Evolutionary conservation across 1,140 invertebrate genomes (phyloP), one percentile per base, ranked within the genome.

Genomic region (Aphelinus atriplicis): DNA sequence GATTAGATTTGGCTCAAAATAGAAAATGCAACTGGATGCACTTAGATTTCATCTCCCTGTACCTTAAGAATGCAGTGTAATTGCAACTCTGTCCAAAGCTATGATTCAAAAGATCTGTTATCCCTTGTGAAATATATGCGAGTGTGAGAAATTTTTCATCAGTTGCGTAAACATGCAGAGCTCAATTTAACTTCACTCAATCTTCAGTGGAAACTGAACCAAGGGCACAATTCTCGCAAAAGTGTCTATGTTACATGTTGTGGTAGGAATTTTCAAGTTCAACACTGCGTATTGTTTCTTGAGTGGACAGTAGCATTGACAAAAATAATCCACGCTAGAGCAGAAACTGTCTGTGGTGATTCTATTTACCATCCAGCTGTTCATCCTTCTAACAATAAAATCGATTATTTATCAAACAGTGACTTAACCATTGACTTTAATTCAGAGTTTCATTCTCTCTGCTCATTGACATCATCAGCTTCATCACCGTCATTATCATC

Each of bases 371-470:
- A 43, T 10, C 7, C n/a, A 46, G 48, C 2, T 63, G 43, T 9
- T 10, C 61, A 9, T 48, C 45, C 10, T 45, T 63, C 45, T 45
- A 63, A 63, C 61, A 63, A 48, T 48, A 63, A 63, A 5, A 46
- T 47, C 46, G 46, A 45, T 63, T 63, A 63, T 63, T 63, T 63
- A 63, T 48, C 61, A 63, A 60, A 63, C 46, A 63, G 46, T 63
- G 61, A 63, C 10, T 63, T 63, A 45, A 63, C 6, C 9, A 9
- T 7, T 4, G 43, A 42, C 43, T 62, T 45, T 46, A 45, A 26
- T 62, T 62, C 43, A 45, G 60, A 62, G 60, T 62, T 61, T 61
- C 26, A 7, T 26, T 61, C 42, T 45, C n/a, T 42, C n/a, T 7
- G 2, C 43, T 3, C 60, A 45, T 62, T 45, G 46, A 61, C 42